A percentile compares a stretch with the other conserved stretches of the same genome.
Evolutionary conservation across 2,888 invertebrate genomes (phyloP).

Genomic region (Clanis bilineata): DNA sequence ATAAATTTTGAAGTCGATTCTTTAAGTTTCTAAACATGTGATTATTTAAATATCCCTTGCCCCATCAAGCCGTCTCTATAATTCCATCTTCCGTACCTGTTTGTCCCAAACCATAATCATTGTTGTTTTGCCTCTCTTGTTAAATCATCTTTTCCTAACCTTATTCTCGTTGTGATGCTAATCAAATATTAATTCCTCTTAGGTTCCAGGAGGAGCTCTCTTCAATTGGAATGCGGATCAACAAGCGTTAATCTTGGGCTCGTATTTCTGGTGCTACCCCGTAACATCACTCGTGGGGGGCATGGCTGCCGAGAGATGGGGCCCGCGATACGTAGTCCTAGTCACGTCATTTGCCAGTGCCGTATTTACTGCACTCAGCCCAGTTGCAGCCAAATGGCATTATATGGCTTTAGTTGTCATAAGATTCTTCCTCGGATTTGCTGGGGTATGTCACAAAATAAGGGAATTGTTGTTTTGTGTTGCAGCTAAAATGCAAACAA

Average conservation of each 20-base stretch:
- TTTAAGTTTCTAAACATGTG: too few relatives aligned
- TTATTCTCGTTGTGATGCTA: too few relatives aligned
- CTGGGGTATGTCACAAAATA: constrained; percentile 77
- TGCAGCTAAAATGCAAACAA: neutral
- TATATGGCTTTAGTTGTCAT: constrained; percentile 80
- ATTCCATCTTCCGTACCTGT: too few relatives aligned
- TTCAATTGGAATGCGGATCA: constrained; percentile 83
- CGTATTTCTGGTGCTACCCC: constrained; percentile 88
- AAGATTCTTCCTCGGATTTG: constrained; percentile 83
- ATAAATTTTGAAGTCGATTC: too few relatives aligned
- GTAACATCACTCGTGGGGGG: constrained; percentile 85
- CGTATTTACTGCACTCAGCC: constrained; percentile 82
- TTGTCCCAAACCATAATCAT: too few relatives aligned
- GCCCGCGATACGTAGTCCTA: constrained; percentile 83
- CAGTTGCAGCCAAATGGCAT: constrained; percentile 81
- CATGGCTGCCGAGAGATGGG: constrained; percentile 85
- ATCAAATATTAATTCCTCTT: constrained; percentile 17
- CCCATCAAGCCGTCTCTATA: too few relatives aligned
- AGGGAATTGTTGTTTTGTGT: neutral
- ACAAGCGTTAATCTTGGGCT: constrained; percentile 85
- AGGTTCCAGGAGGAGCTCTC: constrained; percentile 49
- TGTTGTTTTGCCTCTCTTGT: too few relatives aligned
- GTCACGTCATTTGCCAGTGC: constrained; percentile 75
- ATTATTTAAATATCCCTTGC: too few relatives aligned
- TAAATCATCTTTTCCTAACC: too few relatives aligned